phyloP scores from a whole-genome alignment of 2,797 vertebrate species.

The Squalus acanthias region DNA sequence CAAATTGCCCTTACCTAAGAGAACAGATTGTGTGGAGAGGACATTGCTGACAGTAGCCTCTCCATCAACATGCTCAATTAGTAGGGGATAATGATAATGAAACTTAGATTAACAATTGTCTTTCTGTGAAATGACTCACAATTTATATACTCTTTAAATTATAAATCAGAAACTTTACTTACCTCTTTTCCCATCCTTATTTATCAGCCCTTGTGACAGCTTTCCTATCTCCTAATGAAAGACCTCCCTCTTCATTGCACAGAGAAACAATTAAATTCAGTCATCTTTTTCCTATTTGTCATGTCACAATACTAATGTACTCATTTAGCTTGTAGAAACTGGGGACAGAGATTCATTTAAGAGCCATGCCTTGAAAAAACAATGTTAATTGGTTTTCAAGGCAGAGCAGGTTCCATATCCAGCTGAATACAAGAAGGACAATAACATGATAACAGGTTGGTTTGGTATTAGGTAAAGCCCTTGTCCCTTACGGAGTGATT shows the following conservation, averaged over 20 bases:
- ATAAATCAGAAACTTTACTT: background rate
- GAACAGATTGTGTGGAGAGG: background rate
- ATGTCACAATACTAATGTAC: background rate
- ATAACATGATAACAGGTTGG: background rate
- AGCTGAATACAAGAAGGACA: background rate
- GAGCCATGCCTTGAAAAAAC: background rate
- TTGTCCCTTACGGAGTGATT: background rate
- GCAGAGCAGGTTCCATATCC: background rate
- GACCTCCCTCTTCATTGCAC: background rate
- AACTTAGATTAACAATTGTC: background rate
- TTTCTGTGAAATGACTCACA: background rate
- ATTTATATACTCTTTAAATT: background rate
- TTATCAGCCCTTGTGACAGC: background rate
- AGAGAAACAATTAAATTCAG: background rate
- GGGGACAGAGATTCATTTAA: background rate
- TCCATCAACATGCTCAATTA: background rate
- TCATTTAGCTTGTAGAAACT: background rate
- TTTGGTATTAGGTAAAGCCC: background rate
- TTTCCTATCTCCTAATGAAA: background rate
- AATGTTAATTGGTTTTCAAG: background rate
- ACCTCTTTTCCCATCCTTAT: background rate
- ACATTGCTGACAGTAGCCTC: background rate
- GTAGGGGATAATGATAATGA: background rate
- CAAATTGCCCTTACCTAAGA: background rate
- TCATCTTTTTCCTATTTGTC: background rate